These are phyloP conservation scores for Ciconia boyciana DNA, from an alignment of 2,113 vertebrate genomes.

Conservation along the genomic window DNA sequence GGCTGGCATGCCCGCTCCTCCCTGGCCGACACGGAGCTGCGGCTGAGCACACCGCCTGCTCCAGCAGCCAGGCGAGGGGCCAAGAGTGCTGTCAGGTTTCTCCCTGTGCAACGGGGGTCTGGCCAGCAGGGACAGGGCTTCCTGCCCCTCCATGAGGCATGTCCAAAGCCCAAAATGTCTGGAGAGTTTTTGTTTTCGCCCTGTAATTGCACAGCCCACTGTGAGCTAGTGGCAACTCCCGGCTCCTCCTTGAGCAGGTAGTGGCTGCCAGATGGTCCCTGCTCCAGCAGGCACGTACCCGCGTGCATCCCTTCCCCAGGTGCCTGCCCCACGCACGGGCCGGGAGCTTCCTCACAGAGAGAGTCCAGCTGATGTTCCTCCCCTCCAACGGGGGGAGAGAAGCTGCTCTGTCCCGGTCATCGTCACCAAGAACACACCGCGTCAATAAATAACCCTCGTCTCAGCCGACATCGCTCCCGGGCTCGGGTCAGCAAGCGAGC, in stretches of 20 bases:
- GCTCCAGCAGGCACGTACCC: background rate
- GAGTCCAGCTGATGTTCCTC: background rate
- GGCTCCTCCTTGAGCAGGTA: background rate
- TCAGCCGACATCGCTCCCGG: background rate
- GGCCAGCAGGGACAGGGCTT: rapidly evolving
- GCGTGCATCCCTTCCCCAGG: background rate
- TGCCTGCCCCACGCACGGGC: rapidly evolving
- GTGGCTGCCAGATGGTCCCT: background rate
- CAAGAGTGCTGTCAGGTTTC: rapidly evolving
- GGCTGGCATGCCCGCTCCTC: background rate
- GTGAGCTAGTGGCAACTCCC: background rate
- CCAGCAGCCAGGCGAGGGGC: background rate
- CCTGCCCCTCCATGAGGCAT: background rate
- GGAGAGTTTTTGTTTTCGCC: background rate
- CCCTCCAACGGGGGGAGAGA: background rate
- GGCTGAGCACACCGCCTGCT: background rate
- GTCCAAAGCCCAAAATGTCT: background rate
- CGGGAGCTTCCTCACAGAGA: rapidly evolving
- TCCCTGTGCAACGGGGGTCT: background rate
- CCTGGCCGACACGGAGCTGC: rapidly evolving
- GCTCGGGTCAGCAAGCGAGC: background rate
- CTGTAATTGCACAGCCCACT: background rate
- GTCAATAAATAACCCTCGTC: slow-evolving; percentile 66
- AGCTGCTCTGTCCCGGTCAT: background rate
- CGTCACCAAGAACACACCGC: background rate